A percentile compares a stretch with the other conserved stretches of the same genome.
phyloP scores from a whole-genome alignment of 2,113 vertebrate species.

The Brachypodius melanocephalos region DNA sequence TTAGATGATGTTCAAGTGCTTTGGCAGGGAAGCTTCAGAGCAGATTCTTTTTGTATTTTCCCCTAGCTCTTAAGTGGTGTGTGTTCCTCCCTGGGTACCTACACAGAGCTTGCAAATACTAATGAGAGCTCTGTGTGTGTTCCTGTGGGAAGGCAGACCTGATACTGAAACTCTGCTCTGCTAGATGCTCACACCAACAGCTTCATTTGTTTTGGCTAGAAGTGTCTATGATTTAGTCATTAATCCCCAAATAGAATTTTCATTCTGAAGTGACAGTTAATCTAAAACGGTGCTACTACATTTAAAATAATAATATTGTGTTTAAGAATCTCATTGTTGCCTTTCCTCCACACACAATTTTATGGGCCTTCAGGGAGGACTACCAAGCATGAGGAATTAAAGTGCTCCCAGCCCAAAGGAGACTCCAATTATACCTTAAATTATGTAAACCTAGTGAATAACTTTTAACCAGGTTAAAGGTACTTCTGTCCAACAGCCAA shows the following conservation, averaged over 20 bases:
- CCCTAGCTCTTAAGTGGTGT: not conserved
- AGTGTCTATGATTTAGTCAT: not conserved
- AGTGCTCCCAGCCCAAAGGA: conserved; percentile 23
- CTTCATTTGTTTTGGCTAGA: not conserved
- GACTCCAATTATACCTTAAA: conserved; percentile 47
- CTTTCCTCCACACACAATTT: conserved; percentile 46
- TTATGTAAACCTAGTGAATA: conserved; percentile 17
- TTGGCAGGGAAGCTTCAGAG: not conserved
- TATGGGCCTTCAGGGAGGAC: not conserved
- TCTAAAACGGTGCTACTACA: not conserved
- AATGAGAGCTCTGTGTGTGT: not conserved
- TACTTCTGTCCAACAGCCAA: conserved; percentile 44
- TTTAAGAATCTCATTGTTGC: not conserved
- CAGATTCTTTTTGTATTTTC: not conserved
- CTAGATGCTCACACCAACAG: not conserved
- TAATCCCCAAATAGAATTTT: not conserved
- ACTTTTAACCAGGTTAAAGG: conserved; percentile 45
- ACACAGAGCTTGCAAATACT: not conserved
- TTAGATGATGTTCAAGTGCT: not conserved
- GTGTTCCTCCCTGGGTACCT: not conserved
- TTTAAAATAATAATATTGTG: not conserved
- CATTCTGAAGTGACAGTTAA: not conserved
- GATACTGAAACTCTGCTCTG: not conserved
- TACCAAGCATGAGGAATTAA: conserved; percentile 38
- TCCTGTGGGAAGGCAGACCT: not conserved